A percentile compares a stretch with the other conserved stretches of the same genome.
These are phyloP conservation scores for Onychostruthus taczanowskii DNA, from an alignment of 2,113 vertebrate species.

Conservation along the genomic window DNA sequence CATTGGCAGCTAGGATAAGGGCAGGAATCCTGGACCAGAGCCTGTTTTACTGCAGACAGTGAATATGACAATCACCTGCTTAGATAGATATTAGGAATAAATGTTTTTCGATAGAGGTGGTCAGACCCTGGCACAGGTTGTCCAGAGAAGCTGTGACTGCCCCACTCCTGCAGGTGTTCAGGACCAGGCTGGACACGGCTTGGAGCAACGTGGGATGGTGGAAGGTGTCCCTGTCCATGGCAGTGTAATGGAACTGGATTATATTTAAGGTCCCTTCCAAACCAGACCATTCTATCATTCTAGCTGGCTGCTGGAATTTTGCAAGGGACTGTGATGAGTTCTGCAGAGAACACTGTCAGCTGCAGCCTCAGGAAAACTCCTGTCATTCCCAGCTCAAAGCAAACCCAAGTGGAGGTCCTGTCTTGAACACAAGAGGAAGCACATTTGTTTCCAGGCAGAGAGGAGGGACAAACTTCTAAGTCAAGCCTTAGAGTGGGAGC, in stretches of 20 bases:
- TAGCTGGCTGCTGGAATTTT: neutral
- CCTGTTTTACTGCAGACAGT: neutral
- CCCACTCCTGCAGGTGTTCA: neutral
- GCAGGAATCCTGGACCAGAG: neutral
- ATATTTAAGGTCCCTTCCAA: neutral
- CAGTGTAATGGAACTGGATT: neutral
- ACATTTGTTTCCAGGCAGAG: neutral
- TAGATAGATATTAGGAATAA: neutral
- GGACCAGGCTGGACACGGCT: neutral
- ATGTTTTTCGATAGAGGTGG: neutral
- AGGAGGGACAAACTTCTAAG: neutral
- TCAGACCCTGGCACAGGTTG: neutral
- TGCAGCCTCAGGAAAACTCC: neutral
- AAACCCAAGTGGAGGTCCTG: neutral
- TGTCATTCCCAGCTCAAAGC: neutral
- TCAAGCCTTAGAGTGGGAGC: neutral
- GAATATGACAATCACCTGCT: neutral
- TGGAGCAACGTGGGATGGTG: neutral
- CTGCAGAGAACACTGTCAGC: neutral
- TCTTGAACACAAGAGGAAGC: neutral
- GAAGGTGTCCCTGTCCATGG: neutral
- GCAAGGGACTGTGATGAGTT: neutral
- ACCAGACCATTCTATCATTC: neutral
- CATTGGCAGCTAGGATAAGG: accelerated
- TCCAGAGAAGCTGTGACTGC: neutral